Evolutionary conservation across 1,140 invertebrate genomes (phyloP).

Genomic region (Ceratosolen fusciceps): DNA sequence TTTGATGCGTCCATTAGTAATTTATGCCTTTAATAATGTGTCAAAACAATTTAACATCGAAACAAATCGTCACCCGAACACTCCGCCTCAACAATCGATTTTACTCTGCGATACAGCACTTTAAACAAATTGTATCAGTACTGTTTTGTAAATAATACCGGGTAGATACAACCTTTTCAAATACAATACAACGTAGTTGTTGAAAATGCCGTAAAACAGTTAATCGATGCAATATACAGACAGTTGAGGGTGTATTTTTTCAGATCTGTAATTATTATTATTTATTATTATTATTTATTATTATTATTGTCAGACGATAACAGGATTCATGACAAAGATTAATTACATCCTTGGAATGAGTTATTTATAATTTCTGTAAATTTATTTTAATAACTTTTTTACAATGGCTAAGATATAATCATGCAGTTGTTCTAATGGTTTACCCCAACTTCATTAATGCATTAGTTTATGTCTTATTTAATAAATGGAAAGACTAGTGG

Average conservation of each 20-base stretch:
- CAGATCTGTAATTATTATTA: neutral
- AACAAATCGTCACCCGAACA: neutral
- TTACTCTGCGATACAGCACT: neutral
- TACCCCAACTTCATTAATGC: neutral
- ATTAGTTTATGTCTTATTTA: neutral
- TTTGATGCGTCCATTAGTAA: too few relatives aligned
- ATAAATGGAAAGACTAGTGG: neutral
- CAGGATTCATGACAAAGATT: neutral
- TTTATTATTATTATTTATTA: too few relatives aligned
- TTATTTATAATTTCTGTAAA: neutral
- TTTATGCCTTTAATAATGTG: too few relatives aligned
- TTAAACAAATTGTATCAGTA: neutral
- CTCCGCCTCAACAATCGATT: neutral
- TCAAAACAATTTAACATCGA: neutral
- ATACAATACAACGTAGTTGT: neutral
- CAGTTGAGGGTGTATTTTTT: neutral
- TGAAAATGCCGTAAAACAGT: neutral
- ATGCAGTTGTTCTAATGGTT: neutral
- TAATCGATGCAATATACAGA: neutral
- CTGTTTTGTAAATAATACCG: neutral
- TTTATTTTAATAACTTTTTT: constrained; percentile 11
- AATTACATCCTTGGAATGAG: neutral
- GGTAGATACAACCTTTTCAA: neutral
- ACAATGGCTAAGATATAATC: neutral
- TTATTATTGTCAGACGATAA: too few relatives aligned